phyloP scores from a whole-genome alignment of 2,888 invertebrate species.

The Taphrorychus bicolor region DNA sequence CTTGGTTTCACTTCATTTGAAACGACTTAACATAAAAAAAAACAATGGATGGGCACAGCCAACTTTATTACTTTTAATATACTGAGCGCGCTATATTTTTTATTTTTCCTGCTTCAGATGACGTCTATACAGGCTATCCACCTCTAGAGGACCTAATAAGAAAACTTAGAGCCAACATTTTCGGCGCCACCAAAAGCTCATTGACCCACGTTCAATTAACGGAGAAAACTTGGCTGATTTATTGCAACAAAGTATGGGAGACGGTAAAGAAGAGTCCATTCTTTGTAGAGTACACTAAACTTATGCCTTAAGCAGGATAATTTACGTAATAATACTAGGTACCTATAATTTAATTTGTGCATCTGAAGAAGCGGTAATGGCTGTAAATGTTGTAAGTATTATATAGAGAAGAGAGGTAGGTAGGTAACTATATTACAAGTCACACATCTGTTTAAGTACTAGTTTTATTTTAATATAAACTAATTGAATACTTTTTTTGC shows the following conservation, averaged over 20 bases:
- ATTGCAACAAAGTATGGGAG: slow-evolving; percentile 84
- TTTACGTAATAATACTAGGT: background rate
- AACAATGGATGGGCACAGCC: no score
- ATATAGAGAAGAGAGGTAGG: no score
- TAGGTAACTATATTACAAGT: no score
- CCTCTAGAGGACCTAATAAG: slow-evolving; percentile 70
- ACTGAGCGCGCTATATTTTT: background rate
- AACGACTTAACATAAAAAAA: no score
- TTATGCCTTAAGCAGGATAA: slow-evolving; percentile 75
- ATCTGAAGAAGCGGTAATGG: background rate
- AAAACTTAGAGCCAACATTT: slow-evolving; percentile 72
- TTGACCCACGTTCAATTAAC: slow-evolving; percentile 77
- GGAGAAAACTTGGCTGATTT: slow-evolving; percentile 85
- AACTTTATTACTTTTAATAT: background rate
- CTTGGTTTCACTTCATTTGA: no score
- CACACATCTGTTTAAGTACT: no score
- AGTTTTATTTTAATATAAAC: no score
- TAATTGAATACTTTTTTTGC: no score
- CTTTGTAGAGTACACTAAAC: slow-evolving; percentile 83
- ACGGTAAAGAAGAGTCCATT: slow-evolving; percentile 83
- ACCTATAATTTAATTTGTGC: background rate
- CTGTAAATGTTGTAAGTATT: no score
- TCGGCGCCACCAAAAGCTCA: slow-evolving; percentile 72
- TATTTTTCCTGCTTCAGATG: background rate
- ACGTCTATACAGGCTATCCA: slow-evolving; percentile 67